Percentiles rank a stretch among this genome's conserved stretches.
These are phyloP conservation scores for Lontra canadensis DNA, from an alignment of 2,113 vertebrate genomes.

Conservation along the genomic window DNA sequence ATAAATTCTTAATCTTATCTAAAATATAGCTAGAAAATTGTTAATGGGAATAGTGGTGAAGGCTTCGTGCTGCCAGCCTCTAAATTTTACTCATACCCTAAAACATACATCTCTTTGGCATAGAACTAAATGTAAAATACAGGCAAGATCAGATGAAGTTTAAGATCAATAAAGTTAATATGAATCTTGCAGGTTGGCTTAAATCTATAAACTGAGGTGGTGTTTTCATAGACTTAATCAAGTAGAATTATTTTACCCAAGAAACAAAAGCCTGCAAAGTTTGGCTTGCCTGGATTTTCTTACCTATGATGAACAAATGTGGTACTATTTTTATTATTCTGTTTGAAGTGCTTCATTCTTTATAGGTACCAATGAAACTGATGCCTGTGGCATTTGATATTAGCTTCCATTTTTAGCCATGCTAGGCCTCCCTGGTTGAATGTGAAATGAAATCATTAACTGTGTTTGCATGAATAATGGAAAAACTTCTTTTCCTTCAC, in stretches of 20 bases:
- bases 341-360: not conserved
- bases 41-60: not conserved
- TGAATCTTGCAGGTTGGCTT: not conserved
- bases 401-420: not conserved
- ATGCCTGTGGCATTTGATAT: not conserved
- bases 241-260: not conserved
- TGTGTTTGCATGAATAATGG: not conserved
- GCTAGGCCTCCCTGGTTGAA: not conserved
- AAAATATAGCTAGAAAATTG: conserved; percentile 2
- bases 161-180: not conserved
- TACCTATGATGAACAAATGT: not conserved
- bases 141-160: not conserved
- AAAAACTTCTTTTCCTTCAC: not conserved
- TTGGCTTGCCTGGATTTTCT: not conserved
- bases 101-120: not conserved
- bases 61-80: not conserved
- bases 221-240: not conserved
- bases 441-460: not conserved
- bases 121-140: not conserved
- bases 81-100: not conserved
- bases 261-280: not conserved
- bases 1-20: not conserved
- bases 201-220: not conserved
- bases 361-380: not conserved
- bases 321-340: not conserved